Conservation (phyloP, 2,113 vertebrate species). For the Vulpes ferrilata region DNA sequence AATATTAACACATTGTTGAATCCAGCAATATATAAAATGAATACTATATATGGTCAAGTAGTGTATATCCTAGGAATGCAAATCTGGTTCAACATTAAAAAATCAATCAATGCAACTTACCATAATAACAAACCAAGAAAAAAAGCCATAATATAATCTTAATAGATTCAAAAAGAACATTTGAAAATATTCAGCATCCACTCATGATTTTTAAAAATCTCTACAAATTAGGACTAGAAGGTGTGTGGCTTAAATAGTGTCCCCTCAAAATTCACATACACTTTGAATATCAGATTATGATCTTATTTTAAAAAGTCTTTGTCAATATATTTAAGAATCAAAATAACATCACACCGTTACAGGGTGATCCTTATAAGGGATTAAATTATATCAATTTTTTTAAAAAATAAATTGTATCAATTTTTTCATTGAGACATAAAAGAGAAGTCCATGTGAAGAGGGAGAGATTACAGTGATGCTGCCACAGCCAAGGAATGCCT, state of each 20-base stretch:
- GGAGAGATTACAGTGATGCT: not conserved
- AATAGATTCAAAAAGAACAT: not conserved
- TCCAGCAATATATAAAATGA: not conserved
- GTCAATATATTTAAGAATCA: not conserved
- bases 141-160: not conserved
- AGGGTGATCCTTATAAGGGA: not conserved
- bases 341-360: not conserved
- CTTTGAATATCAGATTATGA: not conserved
- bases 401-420: too few species aligned
- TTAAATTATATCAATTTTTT: too few species aligned
- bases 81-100: not conserved
- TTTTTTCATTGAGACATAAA: not conserved
- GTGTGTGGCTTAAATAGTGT: not conserved
- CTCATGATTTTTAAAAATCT: not conserved
- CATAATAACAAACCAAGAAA: not conserved
- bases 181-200: not conserved
- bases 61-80: not conserved
- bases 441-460: not conserved
- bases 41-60: not conserved
- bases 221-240: not conserved
- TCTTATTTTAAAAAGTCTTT: not conserved
- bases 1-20: not conserved
- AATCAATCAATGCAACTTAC: not conserved
- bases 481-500: not conserved
- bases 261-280: not conserved